phyloP scores from a whole-genome alignment of 1,140 invertebrate genomes.

The Pomacea maculata region DNA sequence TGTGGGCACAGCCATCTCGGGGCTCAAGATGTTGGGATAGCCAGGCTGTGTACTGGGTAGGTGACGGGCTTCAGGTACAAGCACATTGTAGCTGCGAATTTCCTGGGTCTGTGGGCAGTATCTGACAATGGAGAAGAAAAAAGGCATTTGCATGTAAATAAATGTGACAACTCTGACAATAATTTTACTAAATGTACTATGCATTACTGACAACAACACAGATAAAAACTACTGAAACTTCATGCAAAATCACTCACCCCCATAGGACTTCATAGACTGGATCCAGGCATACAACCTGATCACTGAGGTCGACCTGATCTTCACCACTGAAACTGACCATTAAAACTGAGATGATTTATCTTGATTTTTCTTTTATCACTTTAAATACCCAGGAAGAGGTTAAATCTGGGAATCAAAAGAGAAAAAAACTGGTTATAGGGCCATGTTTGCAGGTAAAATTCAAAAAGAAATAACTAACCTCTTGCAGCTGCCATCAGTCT shows the following conservation, averaged over 20 bases:
- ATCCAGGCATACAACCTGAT: constrained; percentile 83
- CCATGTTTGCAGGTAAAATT: too few species aligned
- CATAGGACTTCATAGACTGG: constrained; percentile 73
- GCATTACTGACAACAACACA: neutral
- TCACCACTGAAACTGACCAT: constrained; percentile 75
- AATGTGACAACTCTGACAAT: neutral
- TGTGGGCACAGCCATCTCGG: constrained; percentile 83
- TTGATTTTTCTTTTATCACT: too few species aligned
- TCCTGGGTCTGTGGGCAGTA: constrained; percentile 78
- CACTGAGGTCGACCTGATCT: constrained; percentile 82
- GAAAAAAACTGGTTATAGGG: too few species aligned
- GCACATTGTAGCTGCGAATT: constrained; percentile 83
- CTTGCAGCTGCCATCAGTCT: constrained; percentile 82
- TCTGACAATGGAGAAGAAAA: constrained; percentile 39
- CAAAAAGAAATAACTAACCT: constrained; percentile 39
- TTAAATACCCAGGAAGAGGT: too few species aligned
- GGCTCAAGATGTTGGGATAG: constrained; percentile 72
- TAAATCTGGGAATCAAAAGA: too few species aligned
- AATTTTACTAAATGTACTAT: neutral
- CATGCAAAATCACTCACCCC: constrained; percentile 67
- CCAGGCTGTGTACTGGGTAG: constrained; percentile 52
- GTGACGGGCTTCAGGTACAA: constrained; percentile 73
- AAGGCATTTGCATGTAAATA: neutral
- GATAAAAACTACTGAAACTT: neutral
- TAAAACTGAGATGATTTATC: neutral